Evolutionary conservation across 2,888 invertebrate species (phyloP).

Genomic region (Nysson spinosus): DNA sequence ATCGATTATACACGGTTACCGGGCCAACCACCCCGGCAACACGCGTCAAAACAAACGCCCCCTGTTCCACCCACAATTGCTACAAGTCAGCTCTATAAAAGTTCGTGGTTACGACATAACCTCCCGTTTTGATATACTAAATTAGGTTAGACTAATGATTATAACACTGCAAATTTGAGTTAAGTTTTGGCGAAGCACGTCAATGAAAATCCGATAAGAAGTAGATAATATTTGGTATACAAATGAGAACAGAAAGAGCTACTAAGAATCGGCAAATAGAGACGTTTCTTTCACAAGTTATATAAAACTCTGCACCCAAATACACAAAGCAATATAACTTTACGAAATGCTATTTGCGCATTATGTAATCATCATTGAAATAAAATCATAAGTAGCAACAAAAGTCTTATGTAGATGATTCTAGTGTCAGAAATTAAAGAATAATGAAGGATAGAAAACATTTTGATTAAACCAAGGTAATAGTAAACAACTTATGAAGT

Average conservation of each 20-base stretch:
- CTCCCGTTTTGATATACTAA: slow-evolving; percentile 25
- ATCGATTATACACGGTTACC: slow-evolving; percentile 76
- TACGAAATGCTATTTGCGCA: too few species aligned
- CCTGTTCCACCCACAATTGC: slow-evolving; percentile 34
- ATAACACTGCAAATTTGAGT: background rate
- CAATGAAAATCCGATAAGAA: background rate
- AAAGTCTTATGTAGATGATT: too few species aligned
- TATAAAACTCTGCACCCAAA: too few species aligned
- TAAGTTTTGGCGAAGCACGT: background rate
- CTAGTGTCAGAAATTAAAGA: too few species aligned
- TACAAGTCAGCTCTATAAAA: slow-evolving; percentile 25
- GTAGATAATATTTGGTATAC: background rate
- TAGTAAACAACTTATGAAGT: background rate
- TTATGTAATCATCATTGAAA: too few species aligned
- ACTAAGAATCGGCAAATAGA: too few species aligned
- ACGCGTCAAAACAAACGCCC: slow-evolving; percentile 72
- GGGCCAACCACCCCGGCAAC: slow-evolving; percentile 75
- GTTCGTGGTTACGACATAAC: slow-evolving; percentile 44
- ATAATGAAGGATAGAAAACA: background rate
- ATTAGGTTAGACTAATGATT: slow-evolving; percentile 31
- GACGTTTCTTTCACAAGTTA: too few species aligned
- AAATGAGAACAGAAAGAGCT: too few species aligned
- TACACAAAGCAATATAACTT: too few species aligned
- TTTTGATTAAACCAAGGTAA: background rate
- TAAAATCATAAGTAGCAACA: too few species aligned